Evolutionary conservation across 2,113 vertebrate species (phyloP).

Genomic region (Raphicerus campestris): DNA sequence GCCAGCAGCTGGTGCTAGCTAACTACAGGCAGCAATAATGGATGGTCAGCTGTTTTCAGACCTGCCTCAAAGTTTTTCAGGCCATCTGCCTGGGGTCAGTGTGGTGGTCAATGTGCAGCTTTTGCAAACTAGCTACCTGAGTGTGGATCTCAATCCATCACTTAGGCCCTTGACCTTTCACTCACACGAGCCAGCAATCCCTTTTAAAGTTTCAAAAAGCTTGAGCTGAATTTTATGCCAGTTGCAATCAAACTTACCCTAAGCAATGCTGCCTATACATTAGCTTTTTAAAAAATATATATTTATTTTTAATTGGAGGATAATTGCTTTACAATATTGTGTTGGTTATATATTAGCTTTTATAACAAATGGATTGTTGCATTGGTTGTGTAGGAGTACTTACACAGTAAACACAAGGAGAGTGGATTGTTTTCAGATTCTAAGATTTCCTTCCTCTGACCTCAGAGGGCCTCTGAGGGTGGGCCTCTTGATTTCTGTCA

Average conservation of each 20-base stretch:
- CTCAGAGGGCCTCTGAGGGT: background rate
- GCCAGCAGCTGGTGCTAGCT: background rate
- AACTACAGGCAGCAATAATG: background rate
- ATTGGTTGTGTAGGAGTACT: background rate
- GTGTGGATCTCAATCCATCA: background rate
- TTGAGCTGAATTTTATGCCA: background rate
- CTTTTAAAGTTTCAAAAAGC: background rate
- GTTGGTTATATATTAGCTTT: background rate
- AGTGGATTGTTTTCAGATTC: background rate
- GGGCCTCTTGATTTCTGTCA: background rate
- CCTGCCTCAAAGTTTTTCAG: background rate
- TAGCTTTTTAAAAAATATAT: background rate
- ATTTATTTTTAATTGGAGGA: background rate
- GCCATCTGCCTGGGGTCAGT: accelerated
- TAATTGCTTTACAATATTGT: background rate
- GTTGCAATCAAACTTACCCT: background rate
- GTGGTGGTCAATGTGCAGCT: background rate
- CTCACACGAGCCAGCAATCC: background rate
- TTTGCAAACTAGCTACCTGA: background rate
- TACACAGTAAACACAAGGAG: background rate
- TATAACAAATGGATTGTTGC: background rate
- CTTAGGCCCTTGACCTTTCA: background rate
- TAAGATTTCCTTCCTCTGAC: background rate
- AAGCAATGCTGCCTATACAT: background rate
- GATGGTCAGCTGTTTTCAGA: background rate